These are phyloP conservation scores for Cordilura impudica DNA, from an alignment of 2,888 invertebrate genomes.

Conservation along the genomic window DNA sequence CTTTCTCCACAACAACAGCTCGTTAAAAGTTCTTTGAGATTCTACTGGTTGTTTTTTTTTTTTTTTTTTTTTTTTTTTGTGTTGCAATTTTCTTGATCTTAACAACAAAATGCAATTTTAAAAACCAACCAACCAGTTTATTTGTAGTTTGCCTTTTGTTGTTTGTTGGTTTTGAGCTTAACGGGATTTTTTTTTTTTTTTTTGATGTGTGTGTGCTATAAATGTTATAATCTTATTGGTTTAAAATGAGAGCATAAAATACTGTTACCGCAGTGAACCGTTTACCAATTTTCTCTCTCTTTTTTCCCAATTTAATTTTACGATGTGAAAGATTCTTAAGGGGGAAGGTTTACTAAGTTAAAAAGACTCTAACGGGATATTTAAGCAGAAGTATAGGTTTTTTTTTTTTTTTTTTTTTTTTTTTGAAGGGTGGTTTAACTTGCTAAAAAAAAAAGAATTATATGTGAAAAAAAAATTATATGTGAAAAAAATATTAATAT, in stretches of 20 bases:
- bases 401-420: no score
- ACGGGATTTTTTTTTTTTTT: no score
- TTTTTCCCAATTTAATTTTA: no score
- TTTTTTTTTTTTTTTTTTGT: neutral
- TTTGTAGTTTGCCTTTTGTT: slow-evolving; percentile 20
- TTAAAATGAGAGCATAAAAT: slow-evolving; percentile 22
- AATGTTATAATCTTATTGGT: slow-evolving; percentile 46
- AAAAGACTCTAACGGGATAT: neutral
- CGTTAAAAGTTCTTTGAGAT: slow-evolving; percentile 20
- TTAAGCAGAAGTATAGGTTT: no score
- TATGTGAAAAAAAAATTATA: no score
- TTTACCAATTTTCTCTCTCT: neutral
- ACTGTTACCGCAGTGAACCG: neutral
- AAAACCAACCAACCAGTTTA: slow-evolving; percentile 39
- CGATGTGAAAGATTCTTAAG: neutral
- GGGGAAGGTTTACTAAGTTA: neutral
- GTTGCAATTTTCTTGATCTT: slow-evolving; percentile 12
- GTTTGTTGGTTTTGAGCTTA: slow-evolving; percentile 15
- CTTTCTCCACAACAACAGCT: neutral
- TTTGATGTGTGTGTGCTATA: no score
- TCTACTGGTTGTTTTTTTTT: slow-evolving; percentile 9
- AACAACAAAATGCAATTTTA: slow-evolving; percentile 27
- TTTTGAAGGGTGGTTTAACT: no score
- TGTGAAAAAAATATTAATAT: no score
- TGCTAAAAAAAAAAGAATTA: no score